phyloP scores from a whole-genome alignment of 2,888 invertebrate species.

The Leucoma salicis region DNA sequence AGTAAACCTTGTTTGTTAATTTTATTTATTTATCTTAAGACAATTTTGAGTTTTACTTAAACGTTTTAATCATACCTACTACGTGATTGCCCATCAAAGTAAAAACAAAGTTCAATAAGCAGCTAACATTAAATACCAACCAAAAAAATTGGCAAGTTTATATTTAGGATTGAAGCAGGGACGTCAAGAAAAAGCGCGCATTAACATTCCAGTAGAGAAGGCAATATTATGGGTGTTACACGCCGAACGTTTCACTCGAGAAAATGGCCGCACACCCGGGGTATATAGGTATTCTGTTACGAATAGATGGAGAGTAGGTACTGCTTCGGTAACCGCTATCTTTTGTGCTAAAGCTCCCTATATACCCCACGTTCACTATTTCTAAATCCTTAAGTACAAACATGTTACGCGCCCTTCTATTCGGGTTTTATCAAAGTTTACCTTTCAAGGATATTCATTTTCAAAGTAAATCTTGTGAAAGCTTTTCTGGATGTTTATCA shows the following conservation, averaged over 20 bases:
- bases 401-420: slow-evolving; percentile 2
- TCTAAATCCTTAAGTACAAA: slow-evolving; percentile 4
- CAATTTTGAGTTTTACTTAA: too few relatives aligned
- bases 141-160: too few relatives aligned
- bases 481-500: too few relatives aligned
- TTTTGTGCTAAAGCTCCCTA: slow-evolving; percentile 5
- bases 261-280: slow-evolving; percentile 48
- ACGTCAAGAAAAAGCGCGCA: slow-evolving; percentile 48
- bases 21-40: too few relatives aligned
- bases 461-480: background rate
- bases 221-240: slow-evolving; percentile 65
- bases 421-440: slow-evolving; percentile 8
- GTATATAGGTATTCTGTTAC: slow-evolving; percentile 40
- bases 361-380: slow-evolving; percentile 3
- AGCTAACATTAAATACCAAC: too few relatives aligned
- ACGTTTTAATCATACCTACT: too few relatives aligned
- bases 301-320: slow-evolving; percentile 13
- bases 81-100: too few relatives aligned
- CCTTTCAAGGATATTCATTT: slow-evolving; percentile 7
- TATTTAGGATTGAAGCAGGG: slow-evolving; percentile 54
- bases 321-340: slow-evolving; percentile 16
- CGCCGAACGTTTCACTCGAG: slow-evolving; percentile 56
- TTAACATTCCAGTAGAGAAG: slow-evolving; percentile 57
- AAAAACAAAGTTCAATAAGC: too few relatives aligned
- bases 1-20: too few relatives aligned